phyloP scores from a whole-genome alignment of 2,797 vertebrate species.

The Pagetopsis macropterus region DNA sequence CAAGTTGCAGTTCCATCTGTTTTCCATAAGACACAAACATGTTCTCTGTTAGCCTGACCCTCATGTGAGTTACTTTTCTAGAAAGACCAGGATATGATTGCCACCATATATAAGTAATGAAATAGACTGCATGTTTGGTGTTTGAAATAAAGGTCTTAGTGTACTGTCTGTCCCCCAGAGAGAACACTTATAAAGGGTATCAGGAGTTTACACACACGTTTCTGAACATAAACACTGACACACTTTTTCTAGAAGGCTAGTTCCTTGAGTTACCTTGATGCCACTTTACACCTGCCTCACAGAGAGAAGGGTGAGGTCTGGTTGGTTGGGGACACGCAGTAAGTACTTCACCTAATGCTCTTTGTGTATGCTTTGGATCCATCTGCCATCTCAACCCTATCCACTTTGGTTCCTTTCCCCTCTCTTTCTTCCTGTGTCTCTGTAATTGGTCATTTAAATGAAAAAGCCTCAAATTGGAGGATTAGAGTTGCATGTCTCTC shows the following conservation, averaged over 20 bases:
- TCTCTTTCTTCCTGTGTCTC: constrained; percentile 46
- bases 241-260: neutral
- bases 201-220: neutral
- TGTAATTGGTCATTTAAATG: constrained; percentile 82
- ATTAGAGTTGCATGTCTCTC: constrained; percentile 58
- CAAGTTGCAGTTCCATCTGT: too few relatives aligned
- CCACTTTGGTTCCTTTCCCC: constrained; percentile 23
- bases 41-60: too few relatives aligned
- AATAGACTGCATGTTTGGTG: too few relatives aligned
- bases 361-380: constrained; percentile 57
- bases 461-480: constrained; percentile 72
- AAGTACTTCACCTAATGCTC: constrained; percentile 40
- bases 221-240: neutral
- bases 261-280: neutral
- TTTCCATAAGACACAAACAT: too few relatives aligned
- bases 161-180: too few relatives aligned
- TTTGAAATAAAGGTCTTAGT: too few relatives aligned
- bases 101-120: too few relatives aligned
- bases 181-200: too few relatives aligned
- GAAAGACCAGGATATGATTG: too few relatives aligned
- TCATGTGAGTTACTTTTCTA: too few relatives aligned
- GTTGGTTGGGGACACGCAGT: constrained; percentile 31
- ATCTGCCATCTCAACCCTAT: constrained; percentile 54
- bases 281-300: constrained; percentile 38
- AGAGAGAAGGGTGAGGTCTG: neutral